These are phyloP conservation scores for Heliconius hermathena DNA, from an alignment of 1,140 invertebrate species.

Conservation along the genomic window DNA sequence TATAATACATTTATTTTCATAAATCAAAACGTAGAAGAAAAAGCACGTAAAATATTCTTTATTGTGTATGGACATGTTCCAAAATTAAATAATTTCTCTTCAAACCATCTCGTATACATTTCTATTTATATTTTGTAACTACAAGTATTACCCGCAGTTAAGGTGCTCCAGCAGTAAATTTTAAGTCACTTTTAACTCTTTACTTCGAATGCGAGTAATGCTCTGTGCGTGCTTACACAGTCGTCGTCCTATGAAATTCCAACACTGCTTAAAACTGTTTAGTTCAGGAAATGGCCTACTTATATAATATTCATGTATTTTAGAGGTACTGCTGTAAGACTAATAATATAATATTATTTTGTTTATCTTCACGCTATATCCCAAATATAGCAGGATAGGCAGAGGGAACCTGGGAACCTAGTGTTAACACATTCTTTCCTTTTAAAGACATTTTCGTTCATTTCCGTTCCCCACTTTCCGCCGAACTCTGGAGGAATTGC, in stretches of 20 bases:
- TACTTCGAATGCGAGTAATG: conserved; percentile 31
- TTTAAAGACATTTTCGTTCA: too few species aligned
- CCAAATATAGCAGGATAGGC: too few species aligned
- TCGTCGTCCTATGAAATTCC: conserved; percentile 30
- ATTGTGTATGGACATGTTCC: background rate
- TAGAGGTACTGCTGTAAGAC: background rate
- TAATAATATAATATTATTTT: background rate
- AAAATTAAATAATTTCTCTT: background rate
- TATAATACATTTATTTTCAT: too few species aligned
- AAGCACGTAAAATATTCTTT: background rate
- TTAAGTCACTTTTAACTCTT: conserved; percentile 19
- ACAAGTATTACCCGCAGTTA: conserved; percentile 25
- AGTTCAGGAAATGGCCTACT: conserved; percentile 12
- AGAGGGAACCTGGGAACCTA: too few species aligned
- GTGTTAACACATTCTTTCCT: too few species aligned
- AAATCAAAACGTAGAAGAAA: too few species aligned
- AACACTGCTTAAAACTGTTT: conserved; percentile 20
- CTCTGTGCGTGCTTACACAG: conserved; percentile 37
- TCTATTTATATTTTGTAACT: conserved; percentile 29
- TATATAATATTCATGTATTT: background rate
- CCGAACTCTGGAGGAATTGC: too few species aligned
- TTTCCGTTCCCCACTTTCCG: too few species aligned
- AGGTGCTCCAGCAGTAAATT: conserved; percentile 27
- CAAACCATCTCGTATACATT: conserved; percentile 24
- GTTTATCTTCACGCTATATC: too few species aligned